Evolutionary conservation across 2,113 vertebrate species (phyloP), one percentile per base, ranked within the genome.

Genomic region (Larimichthys crocea): DNA sequence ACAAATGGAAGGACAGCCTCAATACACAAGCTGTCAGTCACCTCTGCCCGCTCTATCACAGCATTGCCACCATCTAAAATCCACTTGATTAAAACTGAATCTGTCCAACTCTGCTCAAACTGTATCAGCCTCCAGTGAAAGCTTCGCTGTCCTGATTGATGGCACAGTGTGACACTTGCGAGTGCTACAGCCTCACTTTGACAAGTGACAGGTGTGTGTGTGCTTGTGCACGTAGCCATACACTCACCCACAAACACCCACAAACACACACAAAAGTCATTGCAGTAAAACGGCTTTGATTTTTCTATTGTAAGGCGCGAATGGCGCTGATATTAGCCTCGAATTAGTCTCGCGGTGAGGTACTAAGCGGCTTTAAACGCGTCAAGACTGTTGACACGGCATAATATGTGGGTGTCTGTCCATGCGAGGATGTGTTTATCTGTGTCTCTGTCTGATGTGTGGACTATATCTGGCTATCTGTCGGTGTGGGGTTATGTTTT

Each of bases 41-140:
- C 83, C 78, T 71, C 44, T 35, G 29, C 49, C 52, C 56, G 20
- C 73, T 84, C 88, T 46, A 75, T 87, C 76, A 80, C 74, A 57
- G 53, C 73, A 59, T 20, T 60, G 76, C 31, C 88, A 79, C 76
- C 60, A 79, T 68, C 90, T 78, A 52, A 90, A 82, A 80, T 72
- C 85, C 80, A 52, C 82, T 90, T 73, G 88, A 93, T 93, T 88
- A 90, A 91, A 94, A 89, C 85, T 86, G 88, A 79, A 89, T 89
- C 83, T 90, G 85, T 92, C 90, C 77, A 82, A 10, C 79, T 69
- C 72, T 46, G 72, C 83, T 88, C 83, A 59, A 79, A 63, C 55
- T 24, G 35, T 52, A 81, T 92, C 91, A 82, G 60, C 90, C 88
- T 79, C 49, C 24, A 20, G 79, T 66, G 64, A 85, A 80, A 55